A percentile compares a stretch with the other conserved stretches of the same genome.
Evolutionary conservation across 2,797 vertebrate species (phyloP).

Genomic region (Cyprinodon diabolis): DNA sequence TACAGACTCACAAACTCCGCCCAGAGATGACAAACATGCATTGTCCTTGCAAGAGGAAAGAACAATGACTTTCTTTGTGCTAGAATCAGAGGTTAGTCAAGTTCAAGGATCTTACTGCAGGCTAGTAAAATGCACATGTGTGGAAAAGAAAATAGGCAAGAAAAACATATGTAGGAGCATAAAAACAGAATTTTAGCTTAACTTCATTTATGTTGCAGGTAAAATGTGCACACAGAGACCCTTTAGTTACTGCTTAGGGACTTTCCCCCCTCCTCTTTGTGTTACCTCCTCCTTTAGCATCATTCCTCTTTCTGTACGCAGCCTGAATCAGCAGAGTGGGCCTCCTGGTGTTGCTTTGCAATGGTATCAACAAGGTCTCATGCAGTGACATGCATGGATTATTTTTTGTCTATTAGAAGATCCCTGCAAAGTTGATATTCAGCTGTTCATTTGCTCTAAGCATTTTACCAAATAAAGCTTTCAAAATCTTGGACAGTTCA

Average conservation of each 20-base stretch:
- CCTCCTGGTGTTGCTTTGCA: constrained; percentile 56
- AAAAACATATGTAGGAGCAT: constrained; percentile 34
- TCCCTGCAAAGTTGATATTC: too few species aligned
- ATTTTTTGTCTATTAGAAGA: too few species aligned
- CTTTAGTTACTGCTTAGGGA: constrained; percentile 36
- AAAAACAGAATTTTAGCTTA: constrained; percentile 16
- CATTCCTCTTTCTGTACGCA: constrained; percentile 29
- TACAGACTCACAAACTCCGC: constrained; percentile 8
- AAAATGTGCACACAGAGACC: not conserved
- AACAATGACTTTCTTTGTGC: constrained; percentile 66
- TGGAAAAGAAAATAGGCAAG: constrained; percentile 37
- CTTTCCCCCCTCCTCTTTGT: constrained; percentile 32
- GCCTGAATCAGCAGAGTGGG: constrained; percentile 64
- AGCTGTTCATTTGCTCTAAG: too few species aligned
- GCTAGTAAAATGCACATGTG: constrained; percentile 31
- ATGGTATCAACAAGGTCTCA: constrained; percentile 54
- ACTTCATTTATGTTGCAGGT: constrained; percentile 2
- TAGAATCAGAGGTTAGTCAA: constrained; percentile 45
- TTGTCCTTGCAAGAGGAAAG: constrained; percentile 52
- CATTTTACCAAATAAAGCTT: too few species aligned
- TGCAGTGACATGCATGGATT: too few species aligned
- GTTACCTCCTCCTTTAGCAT: constrained; percentile 40
- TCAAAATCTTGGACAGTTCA: too few species aligned
- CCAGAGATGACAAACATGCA: constrained; percentile 62
- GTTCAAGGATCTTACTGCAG: constrained; percentile 58